Evolutionary conservation across 2,888 invertebrate genomes (phyloP).

Genomic region (Drosophila quinaria): DNA sequence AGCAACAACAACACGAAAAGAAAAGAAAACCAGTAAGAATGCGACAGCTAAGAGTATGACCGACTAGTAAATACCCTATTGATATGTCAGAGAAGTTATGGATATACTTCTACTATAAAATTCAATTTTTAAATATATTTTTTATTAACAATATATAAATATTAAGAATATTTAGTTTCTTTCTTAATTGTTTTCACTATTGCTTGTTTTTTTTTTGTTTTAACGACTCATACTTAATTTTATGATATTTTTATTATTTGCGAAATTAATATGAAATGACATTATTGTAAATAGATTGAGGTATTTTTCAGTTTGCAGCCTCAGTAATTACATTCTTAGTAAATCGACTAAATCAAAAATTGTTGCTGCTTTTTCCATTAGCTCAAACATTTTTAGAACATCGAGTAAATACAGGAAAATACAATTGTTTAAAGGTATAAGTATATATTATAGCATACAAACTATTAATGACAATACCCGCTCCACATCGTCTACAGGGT

Average conservation of each 20-base stretch:
- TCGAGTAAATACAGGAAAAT: neutral
- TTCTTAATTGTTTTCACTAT: too few relatives aligned
- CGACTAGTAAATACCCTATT: slow-evolving; percentile 7
- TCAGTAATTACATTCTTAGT: neutral
- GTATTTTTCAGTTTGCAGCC: too few relatives aligned
- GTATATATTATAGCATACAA: neutral
- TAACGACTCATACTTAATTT: too few relatives aligned
- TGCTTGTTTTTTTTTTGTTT: too few relatives aligned
- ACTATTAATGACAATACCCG: neutral
- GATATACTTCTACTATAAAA: too few relatives aligned
- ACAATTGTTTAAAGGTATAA: neutral
- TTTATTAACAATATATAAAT: too few relatives aligned
- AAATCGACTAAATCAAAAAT: neutral
- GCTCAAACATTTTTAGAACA: neutral
- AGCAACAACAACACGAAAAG: slow-evolving; percentile 14
- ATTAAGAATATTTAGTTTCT: too few relatives aligned
- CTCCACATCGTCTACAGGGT: slow-evolving; percentile 9
- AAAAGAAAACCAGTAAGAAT: slow-evolving; percentile 1
- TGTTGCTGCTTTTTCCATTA: neutral
- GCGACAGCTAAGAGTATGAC: neutral
- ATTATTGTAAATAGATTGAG: too few relatives aligned
- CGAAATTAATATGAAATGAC: too few relatives aligned
- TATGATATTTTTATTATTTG: too few relatives aligned
- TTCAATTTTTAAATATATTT: too few relatives aligned
- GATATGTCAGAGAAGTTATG: too few relatives aligned